Conservation (phyloP, 2,797 vertebrate genomes). For the Bovichtus variegatus region DNA sequence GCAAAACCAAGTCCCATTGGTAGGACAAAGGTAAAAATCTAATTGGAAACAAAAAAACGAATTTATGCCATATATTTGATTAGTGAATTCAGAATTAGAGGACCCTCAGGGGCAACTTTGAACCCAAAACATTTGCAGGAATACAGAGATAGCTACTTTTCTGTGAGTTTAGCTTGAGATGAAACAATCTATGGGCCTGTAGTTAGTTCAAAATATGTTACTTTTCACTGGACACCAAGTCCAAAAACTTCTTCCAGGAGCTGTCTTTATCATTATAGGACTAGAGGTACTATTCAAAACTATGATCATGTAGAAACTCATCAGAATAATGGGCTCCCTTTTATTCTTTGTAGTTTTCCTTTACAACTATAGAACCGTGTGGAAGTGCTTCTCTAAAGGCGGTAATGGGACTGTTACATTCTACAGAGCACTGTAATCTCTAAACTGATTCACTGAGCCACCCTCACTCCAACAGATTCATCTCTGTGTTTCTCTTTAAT, state of each 20-base stretch:
- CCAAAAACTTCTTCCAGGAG: constrained; percentile 10
- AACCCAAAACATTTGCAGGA: constrained; percentile 4
- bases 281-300: constrained; percentile 4
- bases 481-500: constrained; percentile 70
- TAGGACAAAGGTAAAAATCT: not conserved
- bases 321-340: constrained; percentile 37
- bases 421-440: constrained; percentile 56
- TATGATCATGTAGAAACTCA: constrained; percentile 22
- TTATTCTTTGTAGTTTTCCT: constrained; percentile 48
- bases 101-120: constrained; percentile 16
- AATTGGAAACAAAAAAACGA: not conserved
- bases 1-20: not conserved
- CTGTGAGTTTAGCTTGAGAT: constrained; percentile 2
- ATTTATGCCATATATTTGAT: constrained; percentile 15
- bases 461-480: constrained; percentile 41
- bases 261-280: constrained; percentile 29
- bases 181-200: constrained; percentile 14
- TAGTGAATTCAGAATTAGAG: constrained; percentile 12
- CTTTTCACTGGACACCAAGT: constrained; percentile 1
- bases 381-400: constrained; percentile 46
- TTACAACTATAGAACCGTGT: constrained; percentile 19
- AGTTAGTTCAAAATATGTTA: constrained; percentile 17
- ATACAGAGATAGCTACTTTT: not conserved
- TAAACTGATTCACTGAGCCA: constrained; percentile 37
- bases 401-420: constrained; percentile 65